A percentile compares a stretch with the other conserved stretches of the same genome.
Conservation (phyloP, 2,888 invertebrate genomes). For the Drosophila kanekoi region DNA sequence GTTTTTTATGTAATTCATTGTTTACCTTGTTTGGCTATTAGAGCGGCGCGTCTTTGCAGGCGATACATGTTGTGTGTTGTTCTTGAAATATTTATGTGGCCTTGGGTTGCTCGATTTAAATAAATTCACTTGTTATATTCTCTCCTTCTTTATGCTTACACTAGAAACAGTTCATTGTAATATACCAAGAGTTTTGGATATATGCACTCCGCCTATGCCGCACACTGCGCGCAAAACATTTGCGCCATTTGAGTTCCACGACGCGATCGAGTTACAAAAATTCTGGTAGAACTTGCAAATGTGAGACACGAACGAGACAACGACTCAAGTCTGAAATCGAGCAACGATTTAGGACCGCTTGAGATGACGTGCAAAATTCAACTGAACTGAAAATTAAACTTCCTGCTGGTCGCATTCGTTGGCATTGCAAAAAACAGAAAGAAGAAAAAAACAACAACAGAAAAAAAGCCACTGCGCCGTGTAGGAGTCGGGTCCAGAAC, state of each 20-base stretch:
- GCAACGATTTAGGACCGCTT: conserved; percentile 66
- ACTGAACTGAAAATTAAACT: conserved; percentile 79
- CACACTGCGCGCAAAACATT: conserved; percentile 22
- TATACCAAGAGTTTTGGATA: conserved; percentile 27
- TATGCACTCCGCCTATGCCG: conserved; percentile 8
- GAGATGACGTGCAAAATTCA: conserved; percentile 81
- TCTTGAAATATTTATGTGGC: no score
- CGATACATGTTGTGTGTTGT: conserved; percentile 78
- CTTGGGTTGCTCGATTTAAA: conserved; percentile 1
- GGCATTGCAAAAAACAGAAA: conserved; percentile 46
- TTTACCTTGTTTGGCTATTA: conserved; percentile 84
- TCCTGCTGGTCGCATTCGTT: conserved; percentile 63
- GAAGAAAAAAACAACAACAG: conserved; percentile 31
- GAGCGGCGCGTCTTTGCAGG: conserved; percentile 82
- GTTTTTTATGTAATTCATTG: background rate
- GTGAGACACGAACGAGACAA: conserved; percentile 32
- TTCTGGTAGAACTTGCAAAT: conserved; percentile 27
- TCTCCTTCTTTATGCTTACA: conserved; percentile 2
- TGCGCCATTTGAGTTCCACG: conserved; percentile 33
- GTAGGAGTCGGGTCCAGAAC: conserved; percentile 53
- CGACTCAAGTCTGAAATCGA: conserved; percentile 35
- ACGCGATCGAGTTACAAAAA: conserved; percentile 31
- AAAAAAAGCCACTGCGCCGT: conserved; percentile 32
- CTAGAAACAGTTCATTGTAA: conserved; percentile 66
- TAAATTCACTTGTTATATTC: background rate